Evolutionary conservation across 1,140 invertebrate genomes (phyloP).

Genomic region (Alviniconcha marisindica): DNA sequence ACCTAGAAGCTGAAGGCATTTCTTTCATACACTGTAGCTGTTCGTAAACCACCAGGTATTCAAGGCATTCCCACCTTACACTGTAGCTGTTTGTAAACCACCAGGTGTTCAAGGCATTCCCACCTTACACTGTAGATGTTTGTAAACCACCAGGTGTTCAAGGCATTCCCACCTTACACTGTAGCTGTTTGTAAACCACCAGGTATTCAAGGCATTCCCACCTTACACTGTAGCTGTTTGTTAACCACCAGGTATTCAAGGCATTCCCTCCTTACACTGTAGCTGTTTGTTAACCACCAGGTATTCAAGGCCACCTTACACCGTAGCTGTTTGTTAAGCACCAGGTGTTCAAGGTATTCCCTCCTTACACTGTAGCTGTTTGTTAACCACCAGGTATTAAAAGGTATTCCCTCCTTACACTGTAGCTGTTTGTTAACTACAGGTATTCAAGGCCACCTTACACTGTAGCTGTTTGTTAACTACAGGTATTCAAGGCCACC

Average conservation of each 20-base stretch:
- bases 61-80: neutral
- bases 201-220: too few species aligned
- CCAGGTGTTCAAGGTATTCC: neutral
- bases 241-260: neutral
- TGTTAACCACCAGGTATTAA: too few species aligned
- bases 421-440: neutral
- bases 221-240: neutral
- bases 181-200: slow-evolving; percentile 47
- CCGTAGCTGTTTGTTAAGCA: neutral
- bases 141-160: neutral
- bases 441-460: too few species aligned
- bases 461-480: neutral
- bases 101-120: slow-evolving; percentile 88
- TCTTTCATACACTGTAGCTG: neutral
- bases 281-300: neutral
- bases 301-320: too few species aligned
- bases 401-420: too few species aligned
- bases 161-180: neutral
- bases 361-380: slow-evolving; percentile 28
- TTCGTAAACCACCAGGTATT: neutral
- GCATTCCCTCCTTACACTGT: too few species aligned
- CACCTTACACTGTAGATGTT: neutral
- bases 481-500: too few species aligned
- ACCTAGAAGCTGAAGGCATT: too few species aligned
- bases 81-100: slow-evolving; percentile 45